Evolutionary conservation across 2,888 invertebrate genomes (phyloP).

Genomic region (Caenorhabditis wallacei): DNA sequence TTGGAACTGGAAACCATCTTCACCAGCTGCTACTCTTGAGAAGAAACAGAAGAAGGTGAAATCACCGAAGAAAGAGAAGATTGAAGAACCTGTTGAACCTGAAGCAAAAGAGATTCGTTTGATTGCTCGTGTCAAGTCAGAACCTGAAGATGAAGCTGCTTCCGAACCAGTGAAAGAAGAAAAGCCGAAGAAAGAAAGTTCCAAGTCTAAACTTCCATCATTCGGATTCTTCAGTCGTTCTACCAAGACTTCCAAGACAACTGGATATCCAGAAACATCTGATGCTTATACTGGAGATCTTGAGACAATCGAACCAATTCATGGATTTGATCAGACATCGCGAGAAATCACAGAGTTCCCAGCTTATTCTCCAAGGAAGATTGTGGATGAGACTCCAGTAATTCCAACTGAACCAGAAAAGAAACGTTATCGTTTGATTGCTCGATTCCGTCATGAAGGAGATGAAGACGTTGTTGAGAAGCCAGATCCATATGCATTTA

Average conservation of each 20-base stretch:
- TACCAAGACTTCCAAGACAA: conserved; percentile 12
- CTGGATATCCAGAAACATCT: conserved; percentile 29
- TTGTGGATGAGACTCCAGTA: neutral
- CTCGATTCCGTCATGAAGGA: conserved; percentile 41
- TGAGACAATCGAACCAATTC: conserved; percentile 10
- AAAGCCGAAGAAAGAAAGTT: conserved; percentile 26
- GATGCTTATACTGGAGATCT: conserved; percentile 54
- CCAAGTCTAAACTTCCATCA: no score
- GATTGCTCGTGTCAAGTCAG: conserved; percentile 24
- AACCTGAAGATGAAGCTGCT: conserved; percentile 23
- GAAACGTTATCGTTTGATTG: conserved; percentile 37
- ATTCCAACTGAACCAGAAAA: conserved; percentile 24
- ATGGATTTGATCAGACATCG: no score
- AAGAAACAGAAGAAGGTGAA: conserved; percentile 35
- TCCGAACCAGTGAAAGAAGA: conserved; percentile 20
- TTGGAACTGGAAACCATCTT: conserved; percentile 23
- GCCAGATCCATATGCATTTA: conserved; percentile 48
- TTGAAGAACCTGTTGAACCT: conserved; percentile 15
- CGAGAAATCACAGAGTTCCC: conserved; percentile 32
- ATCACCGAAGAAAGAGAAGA: conserved; percentile 34
- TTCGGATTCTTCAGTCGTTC: conserved; percentile 44
- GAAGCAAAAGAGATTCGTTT: conserved; percentile 31
- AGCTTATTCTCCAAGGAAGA: conserved; percentile 23
- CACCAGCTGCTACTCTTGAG: neutral
- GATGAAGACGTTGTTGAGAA: conserved; percentile 41